Evolutionary conservation across 2,113 vertebrate species (phyloP).

Genomic region (Marmota flaviventris): DNA sequence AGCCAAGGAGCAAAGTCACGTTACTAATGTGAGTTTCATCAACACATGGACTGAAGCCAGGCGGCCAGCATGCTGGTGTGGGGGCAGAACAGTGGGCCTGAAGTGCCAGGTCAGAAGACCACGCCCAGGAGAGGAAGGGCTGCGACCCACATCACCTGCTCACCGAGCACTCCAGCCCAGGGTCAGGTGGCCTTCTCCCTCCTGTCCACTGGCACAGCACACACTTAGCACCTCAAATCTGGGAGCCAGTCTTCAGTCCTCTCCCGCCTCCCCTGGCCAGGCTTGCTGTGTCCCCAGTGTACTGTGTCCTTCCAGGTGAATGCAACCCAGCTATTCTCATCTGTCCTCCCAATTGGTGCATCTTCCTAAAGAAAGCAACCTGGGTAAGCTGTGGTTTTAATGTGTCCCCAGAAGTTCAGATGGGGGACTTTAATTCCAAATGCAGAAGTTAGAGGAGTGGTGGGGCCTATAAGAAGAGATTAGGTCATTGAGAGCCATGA

Average conservation of each 20-base stretch:
- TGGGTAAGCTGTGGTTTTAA: background rate
- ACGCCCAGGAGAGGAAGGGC: too few species aligned
- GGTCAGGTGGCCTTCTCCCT: too few species aligned
- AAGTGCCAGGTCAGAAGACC: background rate
- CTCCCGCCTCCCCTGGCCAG: background rate
- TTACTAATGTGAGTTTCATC: background rate
- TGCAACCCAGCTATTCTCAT: background rate
- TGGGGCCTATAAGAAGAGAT: background rate
- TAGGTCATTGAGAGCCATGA: background rate
- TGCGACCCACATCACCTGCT: too few species aligned
- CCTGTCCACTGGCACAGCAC: too few species aligned
- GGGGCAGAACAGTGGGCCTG: too few species aligned
- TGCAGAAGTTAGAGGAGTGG: background rate
- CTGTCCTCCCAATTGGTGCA: background rate
- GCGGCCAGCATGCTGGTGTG: accelerated
- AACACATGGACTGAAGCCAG: background rate
- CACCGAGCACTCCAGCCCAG: too few species aligned
- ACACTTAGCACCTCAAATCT: background rate
- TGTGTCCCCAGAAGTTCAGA: background rate
- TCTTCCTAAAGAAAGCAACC: background rate
- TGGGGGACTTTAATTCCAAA: background rate
- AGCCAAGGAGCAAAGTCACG: background rate
- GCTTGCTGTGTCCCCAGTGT: background rate
- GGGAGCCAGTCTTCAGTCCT: background rate
- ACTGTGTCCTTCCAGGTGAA: background rate